phyloP scores from a whole-genome alignment of 2,113 vertebrate species.

The Dipodomys stephensi region DNA sequence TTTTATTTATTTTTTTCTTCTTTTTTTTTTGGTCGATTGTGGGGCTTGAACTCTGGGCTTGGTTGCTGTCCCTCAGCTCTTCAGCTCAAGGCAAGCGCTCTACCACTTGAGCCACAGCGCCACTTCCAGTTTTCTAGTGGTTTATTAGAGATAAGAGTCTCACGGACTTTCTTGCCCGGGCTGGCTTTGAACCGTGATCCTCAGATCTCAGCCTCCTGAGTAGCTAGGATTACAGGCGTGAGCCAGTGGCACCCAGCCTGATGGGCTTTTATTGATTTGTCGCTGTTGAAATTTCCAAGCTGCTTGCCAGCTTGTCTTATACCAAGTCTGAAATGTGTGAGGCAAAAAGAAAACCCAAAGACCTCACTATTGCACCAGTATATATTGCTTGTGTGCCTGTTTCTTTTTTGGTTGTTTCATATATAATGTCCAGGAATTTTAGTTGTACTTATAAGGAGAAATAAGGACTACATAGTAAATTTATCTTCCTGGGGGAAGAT shows the following conservation, averaged over 20 bases:
- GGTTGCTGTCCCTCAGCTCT: no score
- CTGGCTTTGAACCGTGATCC: no score
- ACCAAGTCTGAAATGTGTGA: not conserved
- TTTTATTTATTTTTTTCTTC: not conserved
- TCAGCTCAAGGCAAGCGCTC: no score
- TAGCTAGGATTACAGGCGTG: no score
- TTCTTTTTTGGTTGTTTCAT: not conserved
- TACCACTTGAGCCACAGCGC: no score
- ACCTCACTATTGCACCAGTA: not conserved
- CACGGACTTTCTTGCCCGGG: no score
- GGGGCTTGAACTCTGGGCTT: no score
- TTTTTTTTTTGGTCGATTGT: no score
- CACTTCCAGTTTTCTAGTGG: no score
- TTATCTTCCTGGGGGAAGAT: slow-evolving; percentile 36
- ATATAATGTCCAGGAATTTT: not conserved
- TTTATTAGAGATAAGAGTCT: no score
- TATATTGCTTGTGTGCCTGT: not conserved
- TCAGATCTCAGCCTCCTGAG: no score
- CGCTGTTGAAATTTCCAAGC: not conserved
- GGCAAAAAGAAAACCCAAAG: slow-evolving; percentile 45
- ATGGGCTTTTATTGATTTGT: not conserved
- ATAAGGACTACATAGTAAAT: slow-evolving; percentile 22
- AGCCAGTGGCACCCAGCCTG: not conserved
- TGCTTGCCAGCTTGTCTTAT: not conserved
- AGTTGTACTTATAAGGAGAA: slow-evolving; percentile 16